Conservation (phyloP, 2,888 invertebrate species). For the Agrilus mali region DNA sequence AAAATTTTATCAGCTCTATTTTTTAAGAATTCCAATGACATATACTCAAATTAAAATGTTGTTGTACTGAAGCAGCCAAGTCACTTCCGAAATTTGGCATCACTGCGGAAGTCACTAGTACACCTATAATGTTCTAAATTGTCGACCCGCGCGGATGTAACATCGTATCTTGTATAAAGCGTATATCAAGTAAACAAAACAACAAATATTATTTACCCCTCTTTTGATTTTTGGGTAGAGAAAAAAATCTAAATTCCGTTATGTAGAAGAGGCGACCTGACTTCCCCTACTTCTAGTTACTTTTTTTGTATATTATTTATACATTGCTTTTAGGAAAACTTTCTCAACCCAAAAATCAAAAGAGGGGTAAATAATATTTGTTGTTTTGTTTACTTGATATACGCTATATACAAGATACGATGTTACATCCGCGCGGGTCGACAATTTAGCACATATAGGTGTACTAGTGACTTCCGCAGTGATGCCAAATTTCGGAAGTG, state of each 20-base stretch:
- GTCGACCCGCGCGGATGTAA: neutral
- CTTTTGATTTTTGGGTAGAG: constrained; percentile 1
- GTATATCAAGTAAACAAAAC: neutral
- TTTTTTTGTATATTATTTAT: constrained; percentile 1
- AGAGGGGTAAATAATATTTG: constrained; percentile 3
- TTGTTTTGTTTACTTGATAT: neutral
- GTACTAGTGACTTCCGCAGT: too few species aligned
- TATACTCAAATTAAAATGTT: too few species aligned
- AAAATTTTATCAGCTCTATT: too few species aligned
- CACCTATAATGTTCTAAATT: neutral
- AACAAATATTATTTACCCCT: constrained; percentile 2
- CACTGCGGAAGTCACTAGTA: too few species aligned
- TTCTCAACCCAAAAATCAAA: too few species aligned
- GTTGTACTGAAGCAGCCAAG: too few species aligned
- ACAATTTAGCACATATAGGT: neutral
- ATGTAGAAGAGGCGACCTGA: constrained; percentile 4
- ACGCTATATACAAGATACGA: neutral
- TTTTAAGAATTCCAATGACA: too few species aligned
- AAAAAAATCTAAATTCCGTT: too few species aligned
- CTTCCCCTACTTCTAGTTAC: constrained; percentile 1
- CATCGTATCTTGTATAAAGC: neutral
- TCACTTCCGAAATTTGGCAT: too few species aligned
- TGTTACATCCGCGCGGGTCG: neutral
- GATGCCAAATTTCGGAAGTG: too few species aligned
- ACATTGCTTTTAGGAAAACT: neutral